These are phyloP conservation scores for Scaptodrosophila latifasciaeformis DNA, from an alignment of 2,888 invertebrate species.

Conservation along the genomic window DNA sequence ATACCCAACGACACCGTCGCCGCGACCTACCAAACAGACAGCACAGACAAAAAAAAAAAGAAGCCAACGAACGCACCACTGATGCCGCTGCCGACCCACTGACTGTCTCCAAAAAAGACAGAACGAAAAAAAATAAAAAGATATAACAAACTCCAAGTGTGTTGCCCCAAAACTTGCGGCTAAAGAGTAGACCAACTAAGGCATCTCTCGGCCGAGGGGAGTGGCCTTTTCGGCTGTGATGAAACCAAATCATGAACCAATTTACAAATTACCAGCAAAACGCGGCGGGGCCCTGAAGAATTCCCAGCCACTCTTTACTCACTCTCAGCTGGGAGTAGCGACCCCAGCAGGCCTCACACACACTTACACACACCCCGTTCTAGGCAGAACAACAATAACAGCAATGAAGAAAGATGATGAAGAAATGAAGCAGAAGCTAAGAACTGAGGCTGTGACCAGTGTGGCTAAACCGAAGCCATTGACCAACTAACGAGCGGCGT, in stretches of 20 bases:
- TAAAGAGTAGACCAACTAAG: conserved; percentile 5
- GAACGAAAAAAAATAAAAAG: conserved; percentile 11
- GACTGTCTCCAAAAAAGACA: conserved; percentile 44
- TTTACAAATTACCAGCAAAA: conserved; percentile 61
- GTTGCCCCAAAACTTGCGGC: conserved; percentile 12
- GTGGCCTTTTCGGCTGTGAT: conserved; percentile 21
- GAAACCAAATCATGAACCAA: conserved; percentile 68
- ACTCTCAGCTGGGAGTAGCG: background rate
- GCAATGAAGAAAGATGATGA: too few species aligned
- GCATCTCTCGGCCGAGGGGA: too few species aligned
- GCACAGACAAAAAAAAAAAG: conserved; percentile 42
- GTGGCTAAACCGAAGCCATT: conserved; percentile 44
- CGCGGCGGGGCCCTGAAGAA: conserved; percentile 27
- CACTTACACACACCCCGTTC: conserved; percentile 23
- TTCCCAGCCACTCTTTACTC: conserved; percentile 1
- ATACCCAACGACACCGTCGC: conserved; percentile 17
- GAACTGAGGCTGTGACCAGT: background rate
- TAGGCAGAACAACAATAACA: conserved; percentile 26
- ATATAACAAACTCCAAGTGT: conserved; percentile 8
- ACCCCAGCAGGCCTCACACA: background rate
- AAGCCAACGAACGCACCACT: conserved; percentile 62
- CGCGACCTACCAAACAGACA: background rate
- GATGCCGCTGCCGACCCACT: background rate
- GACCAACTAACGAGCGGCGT: conserved; percentile 58
- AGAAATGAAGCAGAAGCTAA: too few species aligned